phyloP scores from a whole-genome alignment of 2,888 invertebrate genomes.

The Epistrophella euchroma region DNA sequence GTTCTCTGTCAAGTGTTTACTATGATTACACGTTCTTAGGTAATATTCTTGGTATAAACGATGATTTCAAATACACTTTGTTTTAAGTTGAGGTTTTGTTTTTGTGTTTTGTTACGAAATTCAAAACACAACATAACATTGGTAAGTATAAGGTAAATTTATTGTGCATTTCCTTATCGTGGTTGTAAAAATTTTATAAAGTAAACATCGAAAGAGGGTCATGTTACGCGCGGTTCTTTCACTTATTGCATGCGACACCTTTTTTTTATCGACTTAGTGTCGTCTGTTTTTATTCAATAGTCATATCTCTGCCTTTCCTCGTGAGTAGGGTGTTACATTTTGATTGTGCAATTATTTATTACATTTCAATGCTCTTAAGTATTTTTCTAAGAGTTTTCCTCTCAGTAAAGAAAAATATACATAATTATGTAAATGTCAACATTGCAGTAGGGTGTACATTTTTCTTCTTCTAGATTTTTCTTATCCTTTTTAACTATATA shows the following conservation, averaged over 20 bases:
- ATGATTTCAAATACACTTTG: neutral
- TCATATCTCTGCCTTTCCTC: neutral
- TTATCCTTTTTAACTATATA: too few species aligned
- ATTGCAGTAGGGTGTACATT: neutral
- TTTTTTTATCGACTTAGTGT: slow-evolving; percentile 52
- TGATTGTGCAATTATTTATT: neutral
- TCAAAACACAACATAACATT: slow-evolving; percentile 9
- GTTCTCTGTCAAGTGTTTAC: slow-evolving; percentile 14
- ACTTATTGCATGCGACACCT: slow-evolving; percentile 63
- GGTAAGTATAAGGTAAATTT: too few species aligned
- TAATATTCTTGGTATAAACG: slow-evolving; percentile 4
- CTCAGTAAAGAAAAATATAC: neutral
- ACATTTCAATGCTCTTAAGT: neutral
- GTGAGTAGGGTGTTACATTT: slow-evolving; percentile 5
- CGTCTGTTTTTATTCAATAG: slow-evolving; percentile 45
- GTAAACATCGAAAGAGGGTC: slow-evolving; percentile 50
- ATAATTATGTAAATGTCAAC: too few species aligned
- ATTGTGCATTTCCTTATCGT: slow-evolving; percentile 58
- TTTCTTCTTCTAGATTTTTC: too few species aligned
- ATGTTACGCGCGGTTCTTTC: slow-evolving; percentile 73
- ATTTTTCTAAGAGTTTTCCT: neutral
- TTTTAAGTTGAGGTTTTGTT: neutral
- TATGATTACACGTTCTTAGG: slow-evolving; percentile 13
- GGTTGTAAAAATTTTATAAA: slow-evolving; percentile 2
- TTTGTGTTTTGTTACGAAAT: slow-evolving; percentile 44